These are phyloP conservation scores for Crossaster papposus DNA, from an alignment of 53 echinoderm and acorn worm species.

Conservation along the genomic window DNA sequence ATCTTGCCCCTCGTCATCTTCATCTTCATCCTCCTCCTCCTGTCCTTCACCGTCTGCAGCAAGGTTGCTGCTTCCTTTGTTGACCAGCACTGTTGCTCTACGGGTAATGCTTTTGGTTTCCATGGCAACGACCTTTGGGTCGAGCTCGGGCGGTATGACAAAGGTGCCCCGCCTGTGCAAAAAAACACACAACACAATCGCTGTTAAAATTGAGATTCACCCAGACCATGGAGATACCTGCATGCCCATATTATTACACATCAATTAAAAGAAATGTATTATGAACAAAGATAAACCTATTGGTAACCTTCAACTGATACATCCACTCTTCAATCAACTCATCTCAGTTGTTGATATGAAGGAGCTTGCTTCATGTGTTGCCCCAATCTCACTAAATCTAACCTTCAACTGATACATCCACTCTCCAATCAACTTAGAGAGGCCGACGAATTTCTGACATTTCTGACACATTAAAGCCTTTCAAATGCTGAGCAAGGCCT, in stretches of 20 bases:
- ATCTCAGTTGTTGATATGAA: constrained; percentile 70
- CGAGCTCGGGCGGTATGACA: constrained; percentile 71
- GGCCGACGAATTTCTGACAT: no score
- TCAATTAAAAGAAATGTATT: no score
- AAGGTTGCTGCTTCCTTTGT: background rate
- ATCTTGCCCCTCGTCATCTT: constrained; percentile 54
- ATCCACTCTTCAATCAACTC: background rate
- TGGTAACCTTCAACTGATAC: no score
- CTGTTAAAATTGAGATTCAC: background rate
- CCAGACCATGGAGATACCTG: no score
- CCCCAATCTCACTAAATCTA: constrained; percentile 78
- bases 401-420: no score
- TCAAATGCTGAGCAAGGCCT: no score
- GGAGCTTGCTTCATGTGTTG: constrained; percentile 56
- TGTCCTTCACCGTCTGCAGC: background rate
- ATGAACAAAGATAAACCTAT: no score
- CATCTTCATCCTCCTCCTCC: constrained; percentile 47
- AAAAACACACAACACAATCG: background rate
- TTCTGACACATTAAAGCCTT: no score
- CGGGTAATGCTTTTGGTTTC: constrained; percentile 44
- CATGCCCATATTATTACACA: no score
- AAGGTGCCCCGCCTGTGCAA: constrained; percentile 81
- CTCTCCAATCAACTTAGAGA: constrained; percentile 46
- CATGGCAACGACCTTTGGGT: background rate
- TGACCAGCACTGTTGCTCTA: background rate